phyloP scores from a whole-genome alignment of 2,797 vertebrate genomes.

The Hippoglossus hippoglossus region DNA sequence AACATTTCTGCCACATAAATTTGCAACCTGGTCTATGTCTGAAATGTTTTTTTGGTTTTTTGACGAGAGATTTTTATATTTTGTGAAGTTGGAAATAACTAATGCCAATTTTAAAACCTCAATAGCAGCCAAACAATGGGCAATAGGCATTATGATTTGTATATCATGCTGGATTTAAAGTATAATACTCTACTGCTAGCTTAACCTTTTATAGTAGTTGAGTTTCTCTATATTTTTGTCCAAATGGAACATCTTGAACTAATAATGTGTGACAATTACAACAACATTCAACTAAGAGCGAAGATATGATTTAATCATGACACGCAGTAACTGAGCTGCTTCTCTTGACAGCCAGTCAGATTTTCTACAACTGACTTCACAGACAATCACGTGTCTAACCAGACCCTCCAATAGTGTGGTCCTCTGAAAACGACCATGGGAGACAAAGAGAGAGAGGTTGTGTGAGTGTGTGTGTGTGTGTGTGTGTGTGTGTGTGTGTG shows the following conservation, averaged over 20 bases:
- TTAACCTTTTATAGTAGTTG: neutral
- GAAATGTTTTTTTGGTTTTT: too few species aligned
- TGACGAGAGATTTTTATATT: too few species aligned
- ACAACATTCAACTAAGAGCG: neutral
- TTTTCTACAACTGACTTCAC: neutral
- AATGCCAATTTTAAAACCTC: neutral
- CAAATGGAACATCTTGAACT: neutral
- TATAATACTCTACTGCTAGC: neutral
- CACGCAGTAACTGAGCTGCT: neutral
- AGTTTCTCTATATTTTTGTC: neutral
- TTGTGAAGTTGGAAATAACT: too few species aligned
- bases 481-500: too few species aligned
- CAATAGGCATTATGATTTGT: neutral
- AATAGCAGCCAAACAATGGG: neutral
- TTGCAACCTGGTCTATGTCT: too few species aligned
- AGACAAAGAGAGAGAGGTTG: constrained; percentile 6
- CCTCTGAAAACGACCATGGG: neutral
- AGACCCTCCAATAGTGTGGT: neutral
- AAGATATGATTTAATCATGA: neutral
- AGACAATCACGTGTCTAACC: neutral
- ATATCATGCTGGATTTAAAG: neutral
- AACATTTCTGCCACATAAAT: too few species aligned
- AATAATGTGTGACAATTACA: neutral
- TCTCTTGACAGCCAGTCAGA: neutral
- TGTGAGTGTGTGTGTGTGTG: constrained; percentile 11